Base-by-base conservation (phyloP, 2,797 vertebrate species). In the Pseudochirops cupreus region DNA sequence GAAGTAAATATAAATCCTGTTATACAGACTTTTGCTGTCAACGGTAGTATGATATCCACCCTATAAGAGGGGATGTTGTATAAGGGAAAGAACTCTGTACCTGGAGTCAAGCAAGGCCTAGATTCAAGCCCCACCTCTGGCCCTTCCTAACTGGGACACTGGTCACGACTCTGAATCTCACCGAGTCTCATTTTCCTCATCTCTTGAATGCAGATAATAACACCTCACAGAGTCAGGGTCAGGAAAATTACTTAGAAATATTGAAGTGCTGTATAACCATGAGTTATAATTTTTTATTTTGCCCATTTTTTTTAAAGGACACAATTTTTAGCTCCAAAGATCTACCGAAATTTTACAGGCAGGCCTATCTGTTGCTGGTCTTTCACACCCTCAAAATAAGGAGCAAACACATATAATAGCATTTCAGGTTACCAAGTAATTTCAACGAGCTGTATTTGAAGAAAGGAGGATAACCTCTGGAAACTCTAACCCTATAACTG, bases 251-350 rank as follows among this genome's bases (percentile, higher is more conserved):
- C 26, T 50, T 50, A 50, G 39, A 87, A 87, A 87, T 87, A 39
- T 87, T 87, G 50, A 87, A 50, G 39, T 87, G 21, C 39, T 87
- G 11, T 50, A 21, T 87, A 87, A 50, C 39, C 9, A 0, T 46
- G 21, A 82, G 39, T 50, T 87, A 87, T 87, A 39, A 28, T 50
- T 26, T 54, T 87, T 87, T 87, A 87, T 87, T 46, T 87, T 46
- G 74, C 39, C 39, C 11, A 87, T 28, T 87, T 74, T 82, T 87
- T 87, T 50, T 87, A 39, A 82, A 56, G 52, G 4, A 54, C 10
- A 21, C 56, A 57, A 26, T 58, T 94, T n/a, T 93, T 57, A 93
- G n/a, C 93, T 94, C 92, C 56, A 52, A 93, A 94, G 92, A 82
- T 56, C 90, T 96, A 92, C 62, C 59, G 93, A 95, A 46, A 5